Evolutionary conservation across 2,113 vertebrate genomes (phyloP).

Genomic region (Stercorarius parasiticus): DNA sequence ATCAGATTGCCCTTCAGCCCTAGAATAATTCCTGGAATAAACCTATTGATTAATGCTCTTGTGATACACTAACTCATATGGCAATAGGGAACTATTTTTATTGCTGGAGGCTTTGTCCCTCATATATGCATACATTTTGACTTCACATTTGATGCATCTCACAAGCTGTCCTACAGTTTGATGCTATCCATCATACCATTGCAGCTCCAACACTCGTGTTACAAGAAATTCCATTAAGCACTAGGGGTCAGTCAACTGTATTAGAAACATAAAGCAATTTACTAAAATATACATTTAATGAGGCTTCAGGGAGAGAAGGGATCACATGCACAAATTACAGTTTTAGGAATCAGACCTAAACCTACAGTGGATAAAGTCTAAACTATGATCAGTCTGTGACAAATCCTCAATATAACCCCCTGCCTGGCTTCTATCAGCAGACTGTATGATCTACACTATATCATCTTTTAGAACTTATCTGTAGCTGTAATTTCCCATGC

Average conservation of each 20-base stretch:
- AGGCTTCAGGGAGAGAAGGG: neutral
- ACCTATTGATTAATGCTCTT: constrained; percentile 15
- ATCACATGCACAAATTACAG: neutral
- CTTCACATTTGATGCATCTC: neutral
- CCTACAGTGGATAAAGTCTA: neutral
- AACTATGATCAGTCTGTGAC: neutral
- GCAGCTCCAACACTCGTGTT: neutral
- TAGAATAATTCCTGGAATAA: neutral
- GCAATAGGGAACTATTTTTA: neutral
- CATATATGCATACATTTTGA: neutral
- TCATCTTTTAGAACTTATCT: neutral
- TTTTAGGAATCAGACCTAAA: constrained; percentile 15
- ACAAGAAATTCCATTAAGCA: constrained; percentile 34
- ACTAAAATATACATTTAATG: neutral
- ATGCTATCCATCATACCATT: neutral
- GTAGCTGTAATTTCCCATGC: neutral
- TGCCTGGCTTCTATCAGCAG: neutral
- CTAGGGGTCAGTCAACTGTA: constrained; percentile 9
- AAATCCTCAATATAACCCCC: neutral
- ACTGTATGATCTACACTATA: neutral
- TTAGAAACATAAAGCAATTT: constrained; percentile 2
- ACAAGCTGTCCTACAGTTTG: neutral
- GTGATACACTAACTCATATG: neutral
- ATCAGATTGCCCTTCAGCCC: neutral
- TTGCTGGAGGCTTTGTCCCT: neutral